Evolutionary conservation across 2,888 invertebrate genomes (phyloP).

Genomic region (Ptycholaimellus sp.): DNA sequence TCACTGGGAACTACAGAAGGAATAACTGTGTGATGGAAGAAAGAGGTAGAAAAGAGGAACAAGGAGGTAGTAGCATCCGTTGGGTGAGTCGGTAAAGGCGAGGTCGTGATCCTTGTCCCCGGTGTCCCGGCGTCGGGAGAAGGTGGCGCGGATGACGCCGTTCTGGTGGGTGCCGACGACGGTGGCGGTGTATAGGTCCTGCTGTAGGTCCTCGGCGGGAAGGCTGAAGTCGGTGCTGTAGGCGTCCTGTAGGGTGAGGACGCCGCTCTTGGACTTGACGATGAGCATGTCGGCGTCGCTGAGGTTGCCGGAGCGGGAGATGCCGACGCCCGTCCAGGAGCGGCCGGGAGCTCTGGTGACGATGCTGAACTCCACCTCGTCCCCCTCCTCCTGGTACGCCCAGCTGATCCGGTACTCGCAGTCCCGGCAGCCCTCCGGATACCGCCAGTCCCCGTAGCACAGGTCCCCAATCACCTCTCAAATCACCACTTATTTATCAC

Average conservation of each 20-base stretch:
- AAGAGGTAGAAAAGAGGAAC: no score
- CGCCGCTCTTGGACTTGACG: slow-evolving; percentile 13
- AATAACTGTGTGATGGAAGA: no score
- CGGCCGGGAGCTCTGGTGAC: slow-evolving; percentile 17
- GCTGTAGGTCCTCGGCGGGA: slow-evolving; percentile 8
- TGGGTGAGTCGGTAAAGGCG: slow-evolving; percentile 15
- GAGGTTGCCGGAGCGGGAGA: slow-evolving; percentile 17
- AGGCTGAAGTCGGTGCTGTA: slow-evolving; percentile 9
- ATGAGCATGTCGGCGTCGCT: slow-evolving; percentile 21
- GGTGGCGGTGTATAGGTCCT: slow-evolving; percentile 8
- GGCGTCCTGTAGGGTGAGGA: slow-evolving; percentile 18
- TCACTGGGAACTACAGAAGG: no score
- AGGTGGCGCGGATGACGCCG: slow-evolving; percentile 20
- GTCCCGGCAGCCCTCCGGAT: slow-evolving; percentile 17
- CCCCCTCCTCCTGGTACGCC: slow-evolving; percentile 18
- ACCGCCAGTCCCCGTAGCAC: slow-evolving; percentile 22
- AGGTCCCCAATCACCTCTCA: slow-evolving; percentile 13
- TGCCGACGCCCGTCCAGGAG: slow-evolving; percentile 23
- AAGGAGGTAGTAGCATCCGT: slow-evolving; percentile 18
- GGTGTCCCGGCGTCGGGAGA: slow-evolving; percentile 17
- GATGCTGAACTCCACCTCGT: slow-evolving; percentile 23
- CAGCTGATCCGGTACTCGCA: slow-evolving; percentile 20
- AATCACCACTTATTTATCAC: no score
- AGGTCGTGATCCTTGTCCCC: slow-evolving; percentile 15
- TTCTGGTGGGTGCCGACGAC: slow-evolving; percentile 16